A percentile compares a stretch with the other conserved stretches of the same genome.
phyloP scores from a whole-genome alignment of 2,113 vertebrate species.

The Psilopsiagon aymara region DNA sequence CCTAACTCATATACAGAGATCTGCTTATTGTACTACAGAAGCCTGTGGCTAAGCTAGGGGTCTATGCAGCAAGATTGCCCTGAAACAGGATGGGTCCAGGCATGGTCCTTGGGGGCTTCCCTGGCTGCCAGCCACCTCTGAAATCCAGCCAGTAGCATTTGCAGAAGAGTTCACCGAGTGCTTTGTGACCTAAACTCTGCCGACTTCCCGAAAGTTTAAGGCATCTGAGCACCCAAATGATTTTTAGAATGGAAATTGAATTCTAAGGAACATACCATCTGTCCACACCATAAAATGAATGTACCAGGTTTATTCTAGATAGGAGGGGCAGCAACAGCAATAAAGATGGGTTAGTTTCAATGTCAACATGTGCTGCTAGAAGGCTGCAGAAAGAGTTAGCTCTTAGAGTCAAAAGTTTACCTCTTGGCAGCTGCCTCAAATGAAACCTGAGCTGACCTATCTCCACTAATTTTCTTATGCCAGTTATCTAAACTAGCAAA shows the following conservation, averaged over 20 bases:
- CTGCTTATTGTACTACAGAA: background rate
- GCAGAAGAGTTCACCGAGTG: background rate
- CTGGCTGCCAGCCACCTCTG: background rate
- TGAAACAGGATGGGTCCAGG: background rate
- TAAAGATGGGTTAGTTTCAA: background rate
- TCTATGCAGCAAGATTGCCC: background rate
- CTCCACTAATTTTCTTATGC: background rate
- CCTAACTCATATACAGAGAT: background rate
- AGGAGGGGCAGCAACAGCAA: background rate
- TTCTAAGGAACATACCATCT: background rate
- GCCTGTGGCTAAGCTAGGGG: background rate
- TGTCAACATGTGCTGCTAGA: background rate
- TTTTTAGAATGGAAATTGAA: constrained; percentile 29
- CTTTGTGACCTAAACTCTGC: background rate
- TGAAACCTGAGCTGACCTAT: background rate
- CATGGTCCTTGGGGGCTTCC: background rate
- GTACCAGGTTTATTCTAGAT: background rate
- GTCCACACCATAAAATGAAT: background rate
- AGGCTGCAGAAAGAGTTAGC: background rate
- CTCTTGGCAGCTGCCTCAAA: background rate
- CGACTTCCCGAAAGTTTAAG: background rate
- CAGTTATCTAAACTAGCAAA: background rate
- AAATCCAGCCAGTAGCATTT: background rate
- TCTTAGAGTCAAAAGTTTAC: background rate
- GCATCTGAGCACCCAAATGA: background rate